phyloP scores from a whole-genome alignment of 2,797 vertebrate genomes.

The Meriones psammophilus region DNA sequence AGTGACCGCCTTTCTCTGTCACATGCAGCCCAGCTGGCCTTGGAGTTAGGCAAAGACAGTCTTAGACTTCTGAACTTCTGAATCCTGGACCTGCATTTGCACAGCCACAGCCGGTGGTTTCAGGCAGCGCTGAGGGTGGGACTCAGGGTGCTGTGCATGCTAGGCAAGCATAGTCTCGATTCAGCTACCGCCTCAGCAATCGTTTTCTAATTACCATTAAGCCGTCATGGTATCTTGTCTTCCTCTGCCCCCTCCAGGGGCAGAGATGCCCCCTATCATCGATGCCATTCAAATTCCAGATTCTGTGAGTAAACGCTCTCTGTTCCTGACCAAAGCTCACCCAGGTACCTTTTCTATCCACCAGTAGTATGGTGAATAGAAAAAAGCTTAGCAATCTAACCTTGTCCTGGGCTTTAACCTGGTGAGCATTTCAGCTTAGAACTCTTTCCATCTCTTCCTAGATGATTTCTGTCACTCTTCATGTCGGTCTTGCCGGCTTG shows the following conservation, averaged over 20 bases:
- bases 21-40: background rate
- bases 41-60: background rate
- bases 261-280: background rate
- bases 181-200: background rate
- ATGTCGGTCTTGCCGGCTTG: background rate
- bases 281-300: background rate
- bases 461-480: background rate
- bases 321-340: background rate
- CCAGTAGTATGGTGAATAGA: too few relatives aligned
- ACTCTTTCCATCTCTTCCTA: background rate
- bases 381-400: background rate
- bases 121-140: background rate
- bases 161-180: background rate
- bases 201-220: background rate
- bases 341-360: background rate
- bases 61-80: background rate
- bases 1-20: background rate
- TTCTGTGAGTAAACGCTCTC: background rate
- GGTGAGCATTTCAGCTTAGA: background rate
- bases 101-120: background rate
- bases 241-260: background rate
- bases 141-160: fast-evolving
- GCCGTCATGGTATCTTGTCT: background rate
- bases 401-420: background rate
- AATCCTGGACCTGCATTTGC: background rate